phyloP scores from a whole-genome alignment of 2,888 invertebrate species.

The Drosophila pseudotakahashii region DNA sequence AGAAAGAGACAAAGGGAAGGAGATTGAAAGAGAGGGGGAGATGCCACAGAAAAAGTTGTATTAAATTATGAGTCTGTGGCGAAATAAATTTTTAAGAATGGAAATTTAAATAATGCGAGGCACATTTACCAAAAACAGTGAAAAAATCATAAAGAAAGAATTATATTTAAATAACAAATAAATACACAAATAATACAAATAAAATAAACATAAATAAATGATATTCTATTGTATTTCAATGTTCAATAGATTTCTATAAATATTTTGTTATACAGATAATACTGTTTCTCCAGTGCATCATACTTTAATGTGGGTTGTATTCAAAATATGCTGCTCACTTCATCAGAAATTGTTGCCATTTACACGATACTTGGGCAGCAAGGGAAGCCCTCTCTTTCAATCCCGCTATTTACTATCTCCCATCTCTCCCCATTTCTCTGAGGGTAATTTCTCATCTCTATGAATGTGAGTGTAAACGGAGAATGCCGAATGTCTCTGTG shows the following conservation, averaged over 20 bases:
- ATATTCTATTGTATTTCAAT: too few species aligned
- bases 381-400: constrained; percentile 1
- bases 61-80: constrained; percentile 61
- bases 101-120: constrained; percentile 65
- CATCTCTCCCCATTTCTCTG: constrained; percentile 5
- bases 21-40: constrained; percentile 9
- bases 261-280: neutral
- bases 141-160: neutral
- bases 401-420: neutral
- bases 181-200: too few species aligned
- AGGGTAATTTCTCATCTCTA: constrained; percentile 39
- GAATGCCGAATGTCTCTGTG: constrained; percentile 42
- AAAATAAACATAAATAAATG: too few species aligned
- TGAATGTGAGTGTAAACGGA: constrained; percentile 20
- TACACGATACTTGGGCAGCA: constrained; percentile 58
- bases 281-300: neutral
- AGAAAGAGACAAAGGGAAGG: constrained; percentile 1
- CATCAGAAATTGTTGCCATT: constrained; percentile 54
- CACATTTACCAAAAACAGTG: constrained; percentile 43
- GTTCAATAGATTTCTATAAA: neutral
- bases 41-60: constrained; percentile 46
- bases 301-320: constrained; percentile 6
- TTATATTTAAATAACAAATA: too few species aligned
- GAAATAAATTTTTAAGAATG: constrained; percentile 64
- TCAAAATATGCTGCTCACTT: constrained; percentile 35